Evolutionary conservation across 2,888 invertebrate genomes (phyloP), one percentile per base, ranked within the genome.

Genomic region (Ametastegia equiseti): DNA sequence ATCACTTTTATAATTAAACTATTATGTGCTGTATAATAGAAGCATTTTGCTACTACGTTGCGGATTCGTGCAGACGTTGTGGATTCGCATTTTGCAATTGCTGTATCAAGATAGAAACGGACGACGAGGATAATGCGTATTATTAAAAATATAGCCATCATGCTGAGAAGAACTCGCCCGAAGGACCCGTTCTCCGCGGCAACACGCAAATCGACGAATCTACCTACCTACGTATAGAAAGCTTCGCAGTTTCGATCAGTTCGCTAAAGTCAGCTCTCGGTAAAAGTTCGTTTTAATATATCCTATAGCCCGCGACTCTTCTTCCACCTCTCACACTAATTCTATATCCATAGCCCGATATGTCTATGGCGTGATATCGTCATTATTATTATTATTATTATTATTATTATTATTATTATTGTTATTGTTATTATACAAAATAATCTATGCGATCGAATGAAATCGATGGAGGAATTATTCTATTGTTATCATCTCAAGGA

Each of bases 1-100:
- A 36, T 65, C n/a, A 7, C 6, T 13, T 19, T 42, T 15, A 23
- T 69, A 27, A 63, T 54, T 1, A 54, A 65, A 39, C 67, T 30
- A 71, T 6, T n/a, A 81, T 81, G 81, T 81, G 81, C 30, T 81
- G 81, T 47, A 81, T 81, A 81, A 30, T 81, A 42, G 75, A 77
- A 65, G 57, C 77, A 30, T 54, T 77, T 19, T 50, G 77, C 36
- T 5, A 45, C 42, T 54, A 36, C 45, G 33, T 81, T n/a, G 45
- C 65, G 30, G 45, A 67, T 30, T 77, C 73, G 33, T 79, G 82
- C 47, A 73, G 82, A 45, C 78, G 80, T 30, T 80, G 54, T 15
- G 63, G 82, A 27, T 54, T 47, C 63, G 60, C 69, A 33, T 69
- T 54, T 60, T 80, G 78, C 65, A 60, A 27, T 13, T 80, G 65